Evolutionary conservation across 2,888 invertebrate species (phyloP).

Genomic region (Leuctra nigra): DNA sequence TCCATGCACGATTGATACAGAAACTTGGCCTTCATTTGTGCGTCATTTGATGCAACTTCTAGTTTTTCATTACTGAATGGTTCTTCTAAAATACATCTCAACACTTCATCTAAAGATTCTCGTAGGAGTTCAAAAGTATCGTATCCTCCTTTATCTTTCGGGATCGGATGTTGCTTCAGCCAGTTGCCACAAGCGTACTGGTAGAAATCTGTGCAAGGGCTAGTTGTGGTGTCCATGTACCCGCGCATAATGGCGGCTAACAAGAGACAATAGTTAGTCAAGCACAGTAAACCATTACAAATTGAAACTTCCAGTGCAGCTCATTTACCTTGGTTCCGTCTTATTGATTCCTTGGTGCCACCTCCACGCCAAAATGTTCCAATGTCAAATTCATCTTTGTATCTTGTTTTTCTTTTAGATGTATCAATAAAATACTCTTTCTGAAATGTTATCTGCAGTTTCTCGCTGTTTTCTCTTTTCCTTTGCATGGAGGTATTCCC

Average conservation of each 20-base stretch:
- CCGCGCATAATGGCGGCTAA: constrained; percentile 54
- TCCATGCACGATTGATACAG: constrained; percentile 86
- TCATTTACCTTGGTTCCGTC: too few relatives aligned
- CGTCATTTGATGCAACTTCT: too few relatives aligned
- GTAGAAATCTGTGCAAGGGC: constrained; percentile 80
- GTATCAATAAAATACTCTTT: too few relatives aligned
- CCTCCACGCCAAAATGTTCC: too few relatives aligned
- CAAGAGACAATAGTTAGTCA: background rate
- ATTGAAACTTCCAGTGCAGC: too few relatives aligned
- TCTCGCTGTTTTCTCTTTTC: too few relatives aligned
- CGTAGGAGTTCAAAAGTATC: constrained; percentile 86
- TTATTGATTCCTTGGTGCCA: too few relatives aligned
- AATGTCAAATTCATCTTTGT: too few relatives aligned
- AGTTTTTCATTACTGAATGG: constrained; percentile 33
- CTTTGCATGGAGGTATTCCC: too few relatives aligned
- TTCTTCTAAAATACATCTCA: constrained; percentile 60
- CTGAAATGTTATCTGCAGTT: too few relatives aligned
- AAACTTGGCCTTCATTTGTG: constrained; percentile 72
- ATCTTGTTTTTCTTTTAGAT: too few relatives aligned
- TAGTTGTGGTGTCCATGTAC: constrained; percentile 64
- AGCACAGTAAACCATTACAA: background rate
- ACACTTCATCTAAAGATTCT: constrained; percentile 66
- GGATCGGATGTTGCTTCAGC: constrained; percentile 77
- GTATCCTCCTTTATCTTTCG: constrained; percentile 80
- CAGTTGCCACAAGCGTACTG: constrained; percentile 83